phyloP scores from a whole-genome alignment of 23 tunicate genomes.

The Trididemnum clinides region DNA sequence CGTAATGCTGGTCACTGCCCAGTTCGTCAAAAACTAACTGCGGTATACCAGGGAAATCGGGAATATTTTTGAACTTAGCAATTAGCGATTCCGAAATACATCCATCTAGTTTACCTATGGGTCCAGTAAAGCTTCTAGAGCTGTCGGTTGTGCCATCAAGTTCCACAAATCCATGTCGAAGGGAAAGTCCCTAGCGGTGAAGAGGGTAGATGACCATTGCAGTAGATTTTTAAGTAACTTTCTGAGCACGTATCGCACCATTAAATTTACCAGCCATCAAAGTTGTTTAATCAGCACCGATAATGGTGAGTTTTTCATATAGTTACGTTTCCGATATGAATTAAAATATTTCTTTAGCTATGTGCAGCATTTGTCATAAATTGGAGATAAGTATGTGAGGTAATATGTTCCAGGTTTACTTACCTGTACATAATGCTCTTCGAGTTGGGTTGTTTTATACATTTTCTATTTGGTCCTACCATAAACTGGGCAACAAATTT shows the following conservation, averaged over 20 bases:
- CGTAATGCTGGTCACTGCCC: conserved; percentile 32
- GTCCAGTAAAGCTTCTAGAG: conserved; percentile 32
- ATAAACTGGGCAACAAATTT: not conserved
- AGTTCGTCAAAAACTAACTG: conserved; percentile 12
- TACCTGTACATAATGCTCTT: conserved; percentile 19
- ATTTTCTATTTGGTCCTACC: conserved; percentile 7
- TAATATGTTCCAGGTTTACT: conserved; percentile 36
- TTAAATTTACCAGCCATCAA: conserved; percentile 34
- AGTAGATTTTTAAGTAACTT: conserved; percentile 22
- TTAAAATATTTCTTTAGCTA: conserved; percentile 17
- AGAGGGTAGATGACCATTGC: conserved; percentile 22
- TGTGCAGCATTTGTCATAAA: conserved; percentile 24
- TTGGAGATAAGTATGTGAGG: conserved; percentile 21
- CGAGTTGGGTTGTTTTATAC: not conserved
- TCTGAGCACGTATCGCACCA: conserved; percentile 14
- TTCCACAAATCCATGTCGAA: conserved; percentile 31
- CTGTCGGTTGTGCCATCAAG: conserved; percentile 36
- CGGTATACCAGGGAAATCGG: conserved; percentile 2
- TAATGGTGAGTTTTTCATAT: not conserved
- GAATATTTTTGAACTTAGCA: conserved; percentile 7
- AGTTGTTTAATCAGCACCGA: conserved; percentile 27
- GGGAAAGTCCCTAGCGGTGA: conserved; percentile 7
- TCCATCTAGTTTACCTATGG: conserved; percentile 33
- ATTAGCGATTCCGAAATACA: conserved; percentile 26
- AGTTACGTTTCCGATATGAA: conserved; percentile 6